phyloP scores from a whole-genome alignment of 2,113 vertebrate genomes.

The Agelaius phoeniceus region DNA sequence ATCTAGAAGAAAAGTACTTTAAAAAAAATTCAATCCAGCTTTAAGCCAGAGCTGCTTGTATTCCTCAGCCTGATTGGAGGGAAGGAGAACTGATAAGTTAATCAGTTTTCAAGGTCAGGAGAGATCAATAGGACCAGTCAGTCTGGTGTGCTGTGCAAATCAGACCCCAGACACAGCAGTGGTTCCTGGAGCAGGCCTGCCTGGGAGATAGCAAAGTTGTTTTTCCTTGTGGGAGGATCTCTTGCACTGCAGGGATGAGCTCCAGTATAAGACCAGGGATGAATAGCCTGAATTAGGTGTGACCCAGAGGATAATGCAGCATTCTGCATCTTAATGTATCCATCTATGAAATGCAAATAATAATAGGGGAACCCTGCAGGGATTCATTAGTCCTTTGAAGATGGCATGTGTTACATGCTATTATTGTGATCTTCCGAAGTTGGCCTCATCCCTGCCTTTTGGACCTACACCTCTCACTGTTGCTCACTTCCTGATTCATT shows the following conservation, averaged over 20 bases:
- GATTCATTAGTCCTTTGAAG: conserved; percentile 66
- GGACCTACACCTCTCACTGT: conserved; percentile 13
- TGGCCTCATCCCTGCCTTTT: conserved; percentile 43
- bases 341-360: conserved; percentile 55
- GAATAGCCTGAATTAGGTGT: conserved; percentile 49
- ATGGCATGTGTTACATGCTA: conserved; percentile 22
- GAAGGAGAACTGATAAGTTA: neutral
- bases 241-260: neutral
- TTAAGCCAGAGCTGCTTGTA: neutral
- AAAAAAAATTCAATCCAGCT: neutral
- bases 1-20: neutral
- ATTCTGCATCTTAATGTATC: conserved; percentile 29
- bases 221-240: conserved; percentile 20
- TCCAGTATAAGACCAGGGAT: neutral
- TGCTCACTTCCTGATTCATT: conserved; percentile 62
- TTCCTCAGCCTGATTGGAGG: neutral
- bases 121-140: neutral
- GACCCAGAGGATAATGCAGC: conserved; percentile 48
- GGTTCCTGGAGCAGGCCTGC: neutral
- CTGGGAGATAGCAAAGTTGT: neutral
- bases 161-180: neutral
- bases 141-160: neutral
- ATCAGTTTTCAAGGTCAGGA: neutral
- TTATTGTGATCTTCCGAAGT: conserved; percentile 42
- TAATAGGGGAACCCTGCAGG: conserved; percentile 39